A percentile compares a stretch with the other conserved stretches of the same genome.
phyloP scores from a whole-genome alignment of 2,888 invertebrate species.

The Poecilobothrus nobilitatus region DNA sequence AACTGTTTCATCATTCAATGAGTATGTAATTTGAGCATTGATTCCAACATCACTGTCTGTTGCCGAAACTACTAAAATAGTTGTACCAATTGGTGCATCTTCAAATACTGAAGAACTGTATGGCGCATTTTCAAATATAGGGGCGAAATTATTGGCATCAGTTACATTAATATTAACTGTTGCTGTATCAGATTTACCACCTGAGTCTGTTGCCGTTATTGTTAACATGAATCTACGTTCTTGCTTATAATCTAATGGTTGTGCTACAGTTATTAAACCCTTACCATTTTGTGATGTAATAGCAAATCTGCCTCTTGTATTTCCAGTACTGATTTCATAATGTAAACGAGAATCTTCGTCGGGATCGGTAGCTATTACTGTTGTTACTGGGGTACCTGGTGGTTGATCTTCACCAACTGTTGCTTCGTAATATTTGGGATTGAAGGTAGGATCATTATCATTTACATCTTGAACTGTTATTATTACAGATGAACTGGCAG shows the following conservation, averaged over 20 bases:
- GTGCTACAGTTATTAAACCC: slow-evolving; percentile 78
- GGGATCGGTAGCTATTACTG: slow-evolving; percentile 80
- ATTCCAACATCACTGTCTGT: slow-evolving; percentile 91
- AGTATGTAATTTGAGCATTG: slow-evolving; percentile 82
- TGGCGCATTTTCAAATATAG: slow-evolving; percentile 87
- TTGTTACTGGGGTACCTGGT: slow-evolving; percentile 82
- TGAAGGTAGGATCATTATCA: slow-evolving; percentile 92
- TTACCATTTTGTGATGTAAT: slow-evolving; percentile 84
- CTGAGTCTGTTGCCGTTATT: slow-evolving; percentile 80
- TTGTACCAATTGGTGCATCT: slow-evolving; percentile 84
- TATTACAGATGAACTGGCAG: slow-evolving; percentile 78
- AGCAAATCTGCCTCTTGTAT: slow-evolving; percentile 76
- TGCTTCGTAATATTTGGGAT: slow-evolving; percentile 86
- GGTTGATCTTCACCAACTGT: slow-evolving; percentile 82
- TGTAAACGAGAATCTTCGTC: slow-evolving; percentile 76
- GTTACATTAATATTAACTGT: slow-evolving; percentile 87
- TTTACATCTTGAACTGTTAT: slow-evolving; percentile 89
- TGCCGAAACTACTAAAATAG: slow-evolving; percentile 84
- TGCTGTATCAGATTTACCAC: slow-evolving; percentile 78
- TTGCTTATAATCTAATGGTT: slow-evolving; percentile 85
- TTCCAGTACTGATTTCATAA: slow-evolving; percentile 78
- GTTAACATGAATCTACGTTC: slow-evolving; percentile 81
- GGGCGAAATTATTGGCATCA: slow-evolving; percentile 90
- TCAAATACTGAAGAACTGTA: slow-evolving; percentile 87
- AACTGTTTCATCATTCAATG: slow-evolving; percentile 58